Evolutionary conservation across 2,888 invertebrate species (phyloP), one percentile per base, ranked within the genome.

Genomic region (Pristionchus maxplancki): DNA sequence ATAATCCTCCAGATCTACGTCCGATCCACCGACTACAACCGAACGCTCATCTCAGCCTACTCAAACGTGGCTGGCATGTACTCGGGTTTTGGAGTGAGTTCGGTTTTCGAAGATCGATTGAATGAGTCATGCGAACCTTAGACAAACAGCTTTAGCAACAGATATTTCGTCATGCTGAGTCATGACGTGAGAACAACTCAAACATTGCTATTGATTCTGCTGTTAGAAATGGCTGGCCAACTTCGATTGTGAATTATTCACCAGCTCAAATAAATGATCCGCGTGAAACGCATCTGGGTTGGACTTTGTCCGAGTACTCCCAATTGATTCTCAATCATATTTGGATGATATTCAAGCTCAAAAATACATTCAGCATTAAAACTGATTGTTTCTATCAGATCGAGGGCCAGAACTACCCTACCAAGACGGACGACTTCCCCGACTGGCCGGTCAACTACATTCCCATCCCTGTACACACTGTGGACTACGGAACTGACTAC

Each of bases 61-160:
- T 96, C 97, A 1, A 97, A 97, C 95, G 95, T 97, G 90, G 97
- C 97, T 83, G 97, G 97, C 4, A 95, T 97, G 89, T 97, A 81
- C 34, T 58, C 88, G 0, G 40, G 71, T n/a, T 48, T 24, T 20
- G 50, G 50, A 11, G 86, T 87, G 71, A 67, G 86, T 87, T n/a
- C n/a, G n/a, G n/a, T 44, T 44, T 78, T 40, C 37, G n/a, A 15
- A 1, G 4, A 71, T 71, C 71, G n/a, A n/a, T n/a, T n/a, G n/a
- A n/a, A n/a, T n/a, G n/a, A n/a, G n/a, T n/a, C n/a, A n/a, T n/a
- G n/a, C n/a, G n/a, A n/a, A n/a, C n/a, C n/a, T n/a, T 58, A 58
- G 20, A 24, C 58, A 58, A 58, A 58, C 58, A 58, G 6, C n/a
- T 5, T 24, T 58, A 9, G 24, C 58, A 58, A 58, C 58, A n/a